phyloP scores from a whole-genome alignment of 23 tunicate genomes.

The Trididemnum miniatum region DNA sequence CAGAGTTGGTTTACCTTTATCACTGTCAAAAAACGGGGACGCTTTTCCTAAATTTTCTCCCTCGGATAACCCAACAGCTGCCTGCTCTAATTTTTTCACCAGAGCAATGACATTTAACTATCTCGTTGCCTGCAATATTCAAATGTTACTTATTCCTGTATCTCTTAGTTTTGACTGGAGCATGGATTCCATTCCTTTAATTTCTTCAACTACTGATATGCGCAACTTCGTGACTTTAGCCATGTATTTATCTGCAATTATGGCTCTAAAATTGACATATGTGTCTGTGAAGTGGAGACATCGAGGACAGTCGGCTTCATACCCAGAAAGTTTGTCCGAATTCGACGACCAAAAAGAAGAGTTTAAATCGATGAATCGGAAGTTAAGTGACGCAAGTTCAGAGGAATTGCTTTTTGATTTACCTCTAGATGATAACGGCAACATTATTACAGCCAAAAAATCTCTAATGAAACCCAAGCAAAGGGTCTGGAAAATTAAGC shows the following conservation, averaged over 20 bases:
- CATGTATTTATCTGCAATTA: neutral
- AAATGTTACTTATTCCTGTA: constrained; percentile 47
- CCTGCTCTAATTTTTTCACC: constrained; percentile 30
- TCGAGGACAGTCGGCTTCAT: neutral
- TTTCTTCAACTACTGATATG: constrained; percentile 35
- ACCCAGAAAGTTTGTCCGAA: neutral
- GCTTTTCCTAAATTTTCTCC: constrained; percentile 72
- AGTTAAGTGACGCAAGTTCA: neutral
- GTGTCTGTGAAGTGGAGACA: neutral
- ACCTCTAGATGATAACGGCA: neutral
- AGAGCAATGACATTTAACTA: constrained; percentile 69
- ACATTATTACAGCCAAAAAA: neutral
- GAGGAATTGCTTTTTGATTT: neutral
- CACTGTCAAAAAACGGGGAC: constrained; percentile 9
- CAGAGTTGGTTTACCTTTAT: constrained; percentile 17
- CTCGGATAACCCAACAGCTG: constrained; percentile 80
- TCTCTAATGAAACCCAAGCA: neutral
- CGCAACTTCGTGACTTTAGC: constrained; percentile 51
- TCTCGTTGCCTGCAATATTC: constrained; percentile 42
- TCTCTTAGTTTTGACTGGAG: constrained; percentile 87
- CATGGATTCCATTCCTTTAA: constrained; percentile 64
- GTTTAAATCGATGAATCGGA: neutral
- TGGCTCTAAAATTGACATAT: neutral
- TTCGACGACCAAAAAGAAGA: neutral
- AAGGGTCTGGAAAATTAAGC: neutral